These are phyloP conservation scores for Callocephalon fimbriatum DNA, from an alignment of 2,113 vertebrate genomes.

Conservation along the genomic window DNA sequence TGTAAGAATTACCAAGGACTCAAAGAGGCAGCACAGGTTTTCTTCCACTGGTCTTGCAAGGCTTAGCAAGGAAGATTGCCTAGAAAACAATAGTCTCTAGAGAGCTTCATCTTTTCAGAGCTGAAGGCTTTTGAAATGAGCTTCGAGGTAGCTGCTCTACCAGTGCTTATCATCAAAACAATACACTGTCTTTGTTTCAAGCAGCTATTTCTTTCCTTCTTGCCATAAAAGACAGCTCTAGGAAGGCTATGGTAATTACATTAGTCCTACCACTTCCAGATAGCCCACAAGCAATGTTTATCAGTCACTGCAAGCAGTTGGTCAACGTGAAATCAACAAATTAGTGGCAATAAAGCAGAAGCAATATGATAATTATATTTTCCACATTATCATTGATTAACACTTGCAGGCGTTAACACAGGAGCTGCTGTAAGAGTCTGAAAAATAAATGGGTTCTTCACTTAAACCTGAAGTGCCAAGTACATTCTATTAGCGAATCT, in stretches of 20 bases:
- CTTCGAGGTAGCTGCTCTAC: neutral
- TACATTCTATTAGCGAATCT: neutral
- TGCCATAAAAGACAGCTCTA: neutral
- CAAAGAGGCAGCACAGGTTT: neutral
- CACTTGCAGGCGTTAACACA: neutral
- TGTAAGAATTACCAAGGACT: neutral
- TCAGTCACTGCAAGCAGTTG: neutral
- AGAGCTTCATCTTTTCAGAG: neutral
- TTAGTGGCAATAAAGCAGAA: neutral
- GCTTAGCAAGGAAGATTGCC: neutral
- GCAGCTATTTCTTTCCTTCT: neutral
- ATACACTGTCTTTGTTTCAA: neutral
- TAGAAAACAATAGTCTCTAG: neutral
- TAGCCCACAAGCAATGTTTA: neutral
- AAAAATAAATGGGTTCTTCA: neutral
- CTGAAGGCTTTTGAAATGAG: neutral
- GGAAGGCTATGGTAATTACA: neutral
- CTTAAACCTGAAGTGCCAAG: neutral
- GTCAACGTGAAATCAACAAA: neutral
- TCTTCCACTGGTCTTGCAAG: neutral
- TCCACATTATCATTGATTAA: neutral
- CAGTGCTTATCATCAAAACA: neutral
- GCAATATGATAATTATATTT: neutral
- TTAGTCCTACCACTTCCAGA: neutral
- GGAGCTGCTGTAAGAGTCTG: neutral